phyloP scores from a whole-genome alignment of 2,113 vertebrate species.

The Pseudorasbora parva region DNA sequence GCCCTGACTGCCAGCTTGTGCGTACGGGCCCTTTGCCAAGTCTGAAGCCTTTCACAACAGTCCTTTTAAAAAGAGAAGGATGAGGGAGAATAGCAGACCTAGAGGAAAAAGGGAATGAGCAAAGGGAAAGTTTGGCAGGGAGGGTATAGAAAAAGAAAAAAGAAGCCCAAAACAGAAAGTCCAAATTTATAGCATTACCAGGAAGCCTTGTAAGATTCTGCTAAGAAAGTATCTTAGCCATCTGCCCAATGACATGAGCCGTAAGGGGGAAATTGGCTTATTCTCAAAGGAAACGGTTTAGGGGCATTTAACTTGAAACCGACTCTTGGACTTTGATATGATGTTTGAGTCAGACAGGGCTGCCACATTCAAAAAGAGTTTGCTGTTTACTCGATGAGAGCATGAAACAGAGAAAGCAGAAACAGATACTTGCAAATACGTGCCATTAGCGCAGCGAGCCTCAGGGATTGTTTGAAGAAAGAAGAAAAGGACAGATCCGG shows the following conservation, averaged over 20 bases:
- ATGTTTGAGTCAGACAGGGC: constrained; percentile 21
- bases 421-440: constrained; percentile 22
- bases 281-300: constrained; percentile 45
- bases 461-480: constrained; percentile 39
- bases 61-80: background rate
- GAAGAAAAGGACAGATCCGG: constrained; percentile 37
- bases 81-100: background rate
- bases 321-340: constrained; percentile 30
- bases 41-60: constrained; percentile 30
- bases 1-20: constrained; percentile 32
- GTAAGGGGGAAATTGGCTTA: constrained; percentile 17
- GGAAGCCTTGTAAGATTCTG: background rate
- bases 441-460: constrained; percentile 5
- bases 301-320: constrained; percentile 14
- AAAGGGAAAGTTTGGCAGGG: background rate
- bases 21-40: constrained; percentile 41
- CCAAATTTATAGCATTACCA: constrained; percentile 28
- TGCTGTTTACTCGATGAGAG: constrained; percentile 19
- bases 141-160: constrained; percentile 6
- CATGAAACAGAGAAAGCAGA: constrained; percentile 21
- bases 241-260: constrained; percentile 31
- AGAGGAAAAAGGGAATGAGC: background rate
- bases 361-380: constrained; percentile 19
- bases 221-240: constrained; percentile 27
- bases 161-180: constrained; percentile 20